A percentile compares a stretch with the other conserved stretches of the same genome.
phyloP scores from a whole-genome alignment of 2,797 vertebrate genomes.

The Acanthis flammea region DNA sequence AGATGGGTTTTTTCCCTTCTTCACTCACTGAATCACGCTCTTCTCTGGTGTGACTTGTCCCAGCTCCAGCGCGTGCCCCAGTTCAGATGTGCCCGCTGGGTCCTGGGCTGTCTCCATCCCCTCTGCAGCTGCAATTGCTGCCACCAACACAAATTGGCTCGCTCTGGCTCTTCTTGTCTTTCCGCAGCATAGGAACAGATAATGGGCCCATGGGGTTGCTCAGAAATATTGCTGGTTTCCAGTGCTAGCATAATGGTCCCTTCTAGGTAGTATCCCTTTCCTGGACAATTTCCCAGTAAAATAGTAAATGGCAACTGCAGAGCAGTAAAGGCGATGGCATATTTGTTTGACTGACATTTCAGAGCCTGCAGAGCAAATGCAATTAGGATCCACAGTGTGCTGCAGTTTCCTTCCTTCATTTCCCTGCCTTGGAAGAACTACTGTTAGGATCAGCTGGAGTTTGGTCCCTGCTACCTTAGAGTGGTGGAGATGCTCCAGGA shows the following conservation, averaged over 20 bases:
- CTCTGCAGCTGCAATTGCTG: not conserved
- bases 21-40: not conserved
- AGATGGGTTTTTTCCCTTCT: accelerated
- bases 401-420: constrained; percentile 9
- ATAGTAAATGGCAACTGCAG: constrained; percentile 58
- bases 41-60: not conserved
- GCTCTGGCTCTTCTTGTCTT: not conserved
- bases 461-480: not conserved
- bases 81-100: not conserved
- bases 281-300: constrained; percentile 58
- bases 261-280: constrained; percentile 53
- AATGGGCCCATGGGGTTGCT: constrained; percentile 8
- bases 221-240: constrained; percentile 46
- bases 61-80: not conserved
- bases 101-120: not conserved
- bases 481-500: not conserved
- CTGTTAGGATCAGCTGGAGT: not conserved
- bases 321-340: not conserved
- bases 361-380: constrained; percentile 45
- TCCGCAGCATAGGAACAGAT: not conserved
- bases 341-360: constrained; percentile 38
- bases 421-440: not conserved
- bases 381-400: constrained; percentile 27
- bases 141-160: not conserved
- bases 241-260: constrained; percentile 32